Conservation (phyloP, 1,140 invertebrate genomes). For the Megalonaias nervosa region DNA sequence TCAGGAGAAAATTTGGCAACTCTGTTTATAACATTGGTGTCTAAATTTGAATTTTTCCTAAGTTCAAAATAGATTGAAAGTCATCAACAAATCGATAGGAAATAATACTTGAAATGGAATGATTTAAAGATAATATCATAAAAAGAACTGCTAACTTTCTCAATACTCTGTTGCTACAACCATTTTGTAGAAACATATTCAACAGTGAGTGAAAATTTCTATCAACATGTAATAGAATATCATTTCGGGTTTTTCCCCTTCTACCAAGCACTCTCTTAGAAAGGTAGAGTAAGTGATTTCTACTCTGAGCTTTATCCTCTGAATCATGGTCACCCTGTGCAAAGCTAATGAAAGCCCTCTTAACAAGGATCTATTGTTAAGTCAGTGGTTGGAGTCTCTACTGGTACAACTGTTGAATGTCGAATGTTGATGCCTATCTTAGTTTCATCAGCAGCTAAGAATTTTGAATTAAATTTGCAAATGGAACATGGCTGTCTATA, state of each 20-base stretch:
- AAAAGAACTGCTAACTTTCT: slow-evolving; percentile 9
- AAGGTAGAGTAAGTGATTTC: slow-evolving; percentile 9
- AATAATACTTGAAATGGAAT: slow-evolving; percentile 8
- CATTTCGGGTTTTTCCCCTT: neutral
- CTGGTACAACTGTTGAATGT: slow-evolving; percentile 3
- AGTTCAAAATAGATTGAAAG: neutral
- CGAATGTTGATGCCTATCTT: neutral
- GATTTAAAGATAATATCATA: neutral
- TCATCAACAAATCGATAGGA: slow-evolving; percentile 2
- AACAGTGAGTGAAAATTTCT: neutral
- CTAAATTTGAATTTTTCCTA: neutral
- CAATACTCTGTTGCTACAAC: neutral
- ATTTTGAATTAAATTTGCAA: slow-evolving; percentile 11
- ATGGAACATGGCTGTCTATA: slow-evolving; percentile 12
- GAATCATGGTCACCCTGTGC: no score
- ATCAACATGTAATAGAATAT: neutral
- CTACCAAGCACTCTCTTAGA: neutral
- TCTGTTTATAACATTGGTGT: neutral
- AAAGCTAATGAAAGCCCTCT: no score
- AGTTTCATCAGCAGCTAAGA: slow-evolving; percentile 6
- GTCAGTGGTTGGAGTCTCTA: neutral
- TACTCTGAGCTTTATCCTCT: neutral
- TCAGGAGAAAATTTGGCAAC: slow-evolving; percentile 12
- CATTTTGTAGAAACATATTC: neutral
- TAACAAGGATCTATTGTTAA: no score